Base-by-base conservation (phyloP, 1,140 invertebrate species). In the Papilio dardanus region DNA sequence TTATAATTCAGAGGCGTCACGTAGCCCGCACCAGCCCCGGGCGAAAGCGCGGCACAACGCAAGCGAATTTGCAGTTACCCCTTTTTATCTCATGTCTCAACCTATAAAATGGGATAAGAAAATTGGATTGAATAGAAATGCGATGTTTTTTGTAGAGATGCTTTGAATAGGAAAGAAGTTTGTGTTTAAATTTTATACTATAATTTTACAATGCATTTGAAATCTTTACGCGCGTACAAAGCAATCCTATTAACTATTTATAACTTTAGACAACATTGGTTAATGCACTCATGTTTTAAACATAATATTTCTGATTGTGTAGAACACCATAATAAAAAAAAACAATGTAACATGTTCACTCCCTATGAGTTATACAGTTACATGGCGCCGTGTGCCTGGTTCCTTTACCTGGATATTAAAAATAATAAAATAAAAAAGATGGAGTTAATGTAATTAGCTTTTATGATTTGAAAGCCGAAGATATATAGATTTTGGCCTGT, bases 1-100 rank as follows among this genome's bases (percentile, higher is more conserved):
- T 91, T 92, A 91, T 92, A 92, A 91, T 90, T 89, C 88, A 90
- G 85, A 79, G 83, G 79, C 87, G 88, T 91, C 91, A 92, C 89
- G 89, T 92, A 88, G 78, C 82, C 75, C 46, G 74, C 37, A 80
- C 81, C 84, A 75, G 81, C 79, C 86, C 87, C 88, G 81, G 88
- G 84, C 83, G 81, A 84, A 74, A 83, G 82, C 79, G 78, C 77
- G 42, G 78, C 80, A 87, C 85, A 86, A 88, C 88, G 88, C 85
- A 82, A 82, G 86, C 85, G 86, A 87, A 91, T 91, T 91, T 88
- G 85, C 86, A 90, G 84, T 88, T 89, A 88, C 86, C 82, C 83
- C 86, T 87, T 91, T 92, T 88, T 90, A 90, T 88, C 79, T 86
- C 77, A 77, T 79, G 77, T 80, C 82, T 78, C 79, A 84, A 91